Conservation (phyloP, 2,888 invertebrate species). For the Mesodorylaimus sp. region DNA sequence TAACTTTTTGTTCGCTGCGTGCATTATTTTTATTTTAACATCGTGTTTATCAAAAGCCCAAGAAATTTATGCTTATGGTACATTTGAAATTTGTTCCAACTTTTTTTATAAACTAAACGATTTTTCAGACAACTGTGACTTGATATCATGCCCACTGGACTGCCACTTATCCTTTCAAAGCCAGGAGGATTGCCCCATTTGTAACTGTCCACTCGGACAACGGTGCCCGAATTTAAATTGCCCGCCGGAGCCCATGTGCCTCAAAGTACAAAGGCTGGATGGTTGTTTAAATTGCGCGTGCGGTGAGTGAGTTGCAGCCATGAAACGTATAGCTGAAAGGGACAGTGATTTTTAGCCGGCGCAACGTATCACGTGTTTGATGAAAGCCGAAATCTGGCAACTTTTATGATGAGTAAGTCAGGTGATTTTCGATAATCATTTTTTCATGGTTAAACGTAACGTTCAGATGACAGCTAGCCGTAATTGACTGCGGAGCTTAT, state of each 20-base stretch:
- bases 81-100: background rate
- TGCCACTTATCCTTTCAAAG: background rate
- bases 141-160: background rate
- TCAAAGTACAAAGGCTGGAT: background rate
- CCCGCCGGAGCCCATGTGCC: background rate
- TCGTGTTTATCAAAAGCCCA: too few species aligned
- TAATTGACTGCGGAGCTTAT: too few species aligned
- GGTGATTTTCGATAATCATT: too few species aligned
- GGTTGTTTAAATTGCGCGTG: background rate
- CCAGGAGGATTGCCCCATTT: background rate
- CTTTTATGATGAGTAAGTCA: constrained; percentile 1
- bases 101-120: background rate
- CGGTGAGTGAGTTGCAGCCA: too few species aligned
- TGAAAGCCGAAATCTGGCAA: background rate
- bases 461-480: too few species aligned
- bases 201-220: background rate
- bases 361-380: background rate
- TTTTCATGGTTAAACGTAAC: too few species aligned
- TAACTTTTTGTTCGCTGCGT: too few species aligned
- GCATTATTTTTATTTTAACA: too few species aligned
- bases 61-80: background rate
- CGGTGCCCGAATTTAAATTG: background rate
- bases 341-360: too few species aligned
- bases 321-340: too few species aligned
- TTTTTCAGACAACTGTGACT: background rate